These are phyloP conservation scores for Leucoptera coffeella DNA, from an alignment of 2,888 invertebrate genomes.

Conservation along the genomic window DNA sequence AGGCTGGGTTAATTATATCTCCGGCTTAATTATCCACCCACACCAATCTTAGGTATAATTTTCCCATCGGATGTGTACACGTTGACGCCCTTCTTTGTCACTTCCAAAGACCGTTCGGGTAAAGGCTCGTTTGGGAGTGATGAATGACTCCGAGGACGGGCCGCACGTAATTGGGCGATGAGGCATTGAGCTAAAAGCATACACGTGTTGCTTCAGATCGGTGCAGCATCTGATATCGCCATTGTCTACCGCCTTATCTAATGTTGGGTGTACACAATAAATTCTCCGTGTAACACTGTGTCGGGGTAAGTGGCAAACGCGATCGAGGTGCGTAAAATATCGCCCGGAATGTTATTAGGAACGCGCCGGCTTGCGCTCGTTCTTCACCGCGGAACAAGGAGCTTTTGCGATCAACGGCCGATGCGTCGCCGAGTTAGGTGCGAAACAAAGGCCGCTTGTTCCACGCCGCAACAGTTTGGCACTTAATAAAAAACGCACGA, in stretches of 20 bases:
- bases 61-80: not conserved
- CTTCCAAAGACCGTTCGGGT: no score
- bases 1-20: no score
- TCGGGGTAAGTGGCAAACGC: constrained; percentile 17
- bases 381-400: constrained; percentile 15
- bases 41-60: not conserved
- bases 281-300: constrained; percentile 33
- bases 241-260: constrained; percentile 43
- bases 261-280: constrained; percentile 34
- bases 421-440: constrained; percentile 14
- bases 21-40: no score
- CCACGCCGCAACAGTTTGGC: no score
- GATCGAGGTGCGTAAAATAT: constrained; percentile 17
- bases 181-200: constrained; percentile 44
- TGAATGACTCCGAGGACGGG: constrained; percentile 27
- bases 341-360: constrained; percentile 39
- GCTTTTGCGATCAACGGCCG: constrained; percentile 10
- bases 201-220: constrained; percentile 33
- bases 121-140: constrained; percentile 33
- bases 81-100: not conserved
- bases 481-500: no score
- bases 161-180: constrained; percentile 42
- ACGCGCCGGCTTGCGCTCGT: constrained; percentile 21
- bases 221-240: constrained; percentile 27
- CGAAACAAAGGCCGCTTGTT: constrained; percentile 14